phyloP scores from a whole-genome alignment of 2,888 invertebrate genomes.

The Siphlonurus alternatus region DNA sequence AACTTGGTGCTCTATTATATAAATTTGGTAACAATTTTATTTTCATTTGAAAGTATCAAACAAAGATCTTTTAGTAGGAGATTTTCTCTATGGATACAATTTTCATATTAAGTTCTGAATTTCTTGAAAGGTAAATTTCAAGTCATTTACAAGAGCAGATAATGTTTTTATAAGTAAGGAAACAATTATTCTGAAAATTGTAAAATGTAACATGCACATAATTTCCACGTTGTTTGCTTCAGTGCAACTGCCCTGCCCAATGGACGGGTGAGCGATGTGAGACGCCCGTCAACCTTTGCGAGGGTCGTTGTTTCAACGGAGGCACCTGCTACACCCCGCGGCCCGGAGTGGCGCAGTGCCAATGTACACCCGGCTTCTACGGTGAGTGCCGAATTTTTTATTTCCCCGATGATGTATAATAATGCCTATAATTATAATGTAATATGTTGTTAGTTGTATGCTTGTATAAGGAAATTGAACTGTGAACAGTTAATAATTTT shows the following conservation, averaged over 20 bases:
- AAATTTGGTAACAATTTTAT: too few species aligned
- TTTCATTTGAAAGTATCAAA: too few species aligned
- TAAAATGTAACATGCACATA: too few species aligned
- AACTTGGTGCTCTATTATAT: too few species aligned
- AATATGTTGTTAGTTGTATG: not conserved
- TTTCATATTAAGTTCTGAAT: not conserved
- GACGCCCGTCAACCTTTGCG: constrained; percentile 36
- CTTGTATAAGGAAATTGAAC: too few species aligned
- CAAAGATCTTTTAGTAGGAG: too few species aligned
- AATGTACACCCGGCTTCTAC: constrained; percentile 34
- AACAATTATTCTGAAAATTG: too few species aligned
- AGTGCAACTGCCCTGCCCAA: constrained; percentile 41
- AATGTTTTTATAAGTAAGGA: too few species aligned
- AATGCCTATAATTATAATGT: not conserved
- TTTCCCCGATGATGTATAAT: not conserved
- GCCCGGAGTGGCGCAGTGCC: constrained; percentile 26
- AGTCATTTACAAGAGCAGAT: constrained; percentile 14
- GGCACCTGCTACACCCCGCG: constrained; percentile 35
- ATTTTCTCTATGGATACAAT: not conserved
- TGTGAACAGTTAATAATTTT: too few species aligned
- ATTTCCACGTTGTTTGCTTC: too few species aligned
- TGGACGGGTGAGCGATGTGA: constrained; percentile 51
- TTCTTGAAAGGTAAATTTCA: not conserved
- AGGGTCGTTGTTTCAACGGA: constrained; percentile 38
- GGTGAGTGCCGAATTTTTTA: constrained; percentile 19